A percentile compares a stretch with the other conserved stretches of the same genome.
Conservation (phyloP, 2,113 vertebrate genomes). For the Meleagris gallopavo region DNA sequence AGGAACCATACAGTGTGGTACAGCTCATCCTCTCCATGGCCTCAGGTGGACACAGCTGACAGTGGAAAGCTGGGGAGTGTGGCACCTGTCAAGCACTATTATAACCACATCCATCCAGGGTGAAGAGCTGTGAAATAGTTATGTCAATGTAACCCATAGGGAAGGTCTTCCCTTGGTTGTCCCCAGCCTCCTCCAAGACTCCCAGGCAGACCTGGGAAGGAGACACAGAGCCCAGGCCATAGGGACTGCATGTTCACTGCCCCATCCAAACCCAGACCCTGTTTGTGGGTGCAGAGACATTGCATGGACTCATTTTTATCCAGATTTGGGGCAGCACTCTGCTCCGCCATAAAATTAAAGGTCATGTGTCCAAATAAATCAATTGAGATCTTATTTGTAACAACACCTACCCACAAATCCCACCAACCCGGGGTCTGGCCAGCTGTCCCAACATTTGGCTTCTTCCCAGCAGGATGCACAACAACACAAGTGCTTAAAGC, state of each 20-base stretch:
- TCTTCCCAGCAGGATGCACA: slow-evolving; percentile 46
- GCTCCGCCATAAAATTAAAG: slow-evolving; percentile 25
- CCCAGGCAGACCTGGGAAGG: neutral
- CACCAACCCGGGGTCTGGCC: neutral
- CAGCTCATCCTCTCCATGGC: rapidly evolving
- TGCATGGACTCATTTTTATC: rapidly evolving
- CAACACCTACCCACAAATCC: slow-evolving; percentile 47
- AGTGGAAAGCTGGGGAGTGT: rapidly evolving
- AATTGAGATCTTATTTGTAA: slow-evolving; percentile 55
- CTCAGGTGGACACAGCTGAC: neutral
- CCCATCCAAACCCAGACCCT: neutral
- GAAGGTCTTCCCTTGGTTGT: neutral
- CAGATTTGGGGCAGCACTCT: neutral
- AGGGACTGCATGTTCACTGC: rapidly evolving
- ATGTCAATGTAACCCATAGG: neutral
- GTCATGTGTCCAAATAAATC: slow-evolving; percentile 20
- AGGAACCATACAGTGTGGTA: too few species aligned
- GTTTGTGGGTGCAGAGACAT: rapidly evolving
- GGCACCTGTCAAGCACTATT: neutral
- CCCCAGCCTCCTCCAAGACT: neutral
- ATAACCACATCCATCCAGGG: neutral
- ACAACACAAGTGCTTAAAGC: neutral
- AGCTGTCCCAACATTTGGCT: slow-evolving; percentile 40
- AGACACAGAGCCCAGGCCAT: neutral
- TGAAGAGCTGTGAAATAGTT: neutral